phyloP scores from a whole-genome alignment of 2,113 vertebrate genomes.

The Gymnobelideus leadbeateri region DNA sequence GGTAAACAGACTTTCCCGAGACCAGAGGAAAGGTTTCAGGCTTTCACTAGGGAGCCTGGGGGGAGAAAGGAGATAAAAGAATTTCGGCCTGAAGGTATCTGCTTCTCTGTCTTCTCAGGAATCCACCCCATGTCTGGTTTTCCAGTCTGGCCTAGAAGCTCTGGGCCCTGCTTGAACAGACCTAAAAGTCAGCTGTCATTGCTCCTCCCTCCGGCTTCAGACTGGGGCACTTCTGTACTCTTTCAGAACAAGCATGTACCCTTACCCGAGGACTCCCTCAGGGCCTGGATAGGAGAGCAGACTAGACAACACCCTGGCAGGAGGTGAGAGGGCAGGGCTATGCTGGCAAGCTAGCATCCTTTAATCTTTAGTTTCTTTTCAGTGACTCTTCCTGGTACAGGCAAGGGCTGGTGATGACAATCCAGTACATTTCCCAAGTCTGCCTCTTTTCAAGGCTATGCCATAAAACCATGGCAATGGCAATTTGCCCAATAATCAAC shows the following conservation, averaged over 20 bases:
- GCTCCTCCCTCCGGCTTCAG: neutral
- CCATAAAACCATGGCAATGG: neutral
- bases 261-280: neutral
- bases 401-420: neutral
- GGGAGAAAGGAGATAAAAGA: neutral
- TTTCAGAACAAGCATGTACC: neutral
- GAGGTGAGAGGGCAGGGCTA: neutral
- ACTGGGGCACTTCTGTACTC: neutral
- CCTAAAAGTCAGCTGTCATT: neutral
- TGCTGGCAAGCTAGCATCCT: neutral
- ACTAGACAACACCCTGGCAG: neutral
- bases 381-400: neutral
- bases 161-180: neutral
- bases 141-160: neutral
- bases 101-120: neutral
- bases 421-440: neutral
- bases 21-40: neutral
- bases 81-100: neutral
- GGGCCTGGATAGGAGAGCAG: neutral
- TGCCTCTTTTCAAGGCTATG: neutral
- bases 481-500: neutral
- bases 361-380: neutral
- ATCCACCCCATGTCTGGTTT: neutral
- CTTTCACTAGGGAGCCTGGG: neutral
- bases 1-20: slow-evolving; percentile 43